phyloP scores from a whole-genome alignment of 2,113 vertebrate species.

The Xiphophorus hellerii region DNA sequence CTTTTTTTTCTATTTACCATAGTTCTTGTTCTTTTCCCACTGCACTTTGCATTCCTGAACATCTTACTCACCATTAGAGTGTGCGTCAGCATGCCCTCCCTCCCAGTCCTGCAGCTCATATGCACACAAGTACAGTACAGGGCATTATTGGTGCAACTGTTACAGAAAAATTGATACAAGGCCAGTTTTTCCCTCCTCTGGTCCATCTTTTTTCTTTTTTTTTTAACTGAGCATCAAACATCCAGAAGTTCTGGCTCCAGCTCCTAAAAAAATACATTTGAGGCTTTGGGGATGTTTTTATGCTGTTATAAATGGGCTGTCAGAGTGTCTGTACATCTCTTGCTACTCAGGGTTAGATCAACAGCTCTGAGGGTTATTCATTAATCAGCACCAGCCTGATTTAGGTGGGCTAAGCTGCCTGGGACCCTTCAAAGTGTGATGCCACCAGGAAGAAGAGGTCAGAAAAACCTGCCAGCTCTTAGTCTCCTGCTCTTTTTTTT shows the following conservation, averaged over 20 bases:
- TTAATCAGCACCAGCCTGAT: slow-evolving; percentile 64
- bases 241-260: slow-evolving; percentile 51
- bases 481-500: background rate
- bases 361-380: slow-evolving; percentile 67
- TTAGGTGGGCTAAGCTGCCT: slow-evolving; percentile 32
- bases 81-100: slow-evolving; percentile 52
- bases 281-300: slow-evolving; percentile 54
- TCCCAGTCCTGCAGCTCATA: slow-evolving; percentile 24
- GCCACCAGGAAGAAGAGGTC: background rate
- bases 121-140: slow-evolving; percentile 13
- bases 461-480: background rate
- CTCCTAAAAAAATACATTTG: slow-evolving; percentile 26
- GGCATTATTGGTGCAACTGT: background rate
- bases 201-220: background rate
- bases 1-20: slow-evolving; percentile 48
- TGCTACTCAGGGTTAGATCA: slow-evolving; percentile 74
- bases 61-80: slow-evolving; percentile 50
- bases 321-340: slow-evolving; percentile 59
- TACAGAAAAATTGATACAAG: slow-evolving; percentile 5
- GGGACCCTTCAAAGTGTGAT: slow-evolving; percentile 40
- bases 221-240: slow-evolving; percentile 36
- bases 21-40: slow-evolving; percentile 63
- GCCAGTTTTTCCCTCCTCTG: slow-evolving; percentile 29
- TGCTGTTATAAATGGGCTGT: slow-evolving; percentile 69
- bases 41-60: slow-evolving; percentile 68